These are phyloP conservation scores for Dolichallabes microphthalmus DNA, from an alignment of 2,113 vertebrate species.

Conservation along the genomic window DNA sequence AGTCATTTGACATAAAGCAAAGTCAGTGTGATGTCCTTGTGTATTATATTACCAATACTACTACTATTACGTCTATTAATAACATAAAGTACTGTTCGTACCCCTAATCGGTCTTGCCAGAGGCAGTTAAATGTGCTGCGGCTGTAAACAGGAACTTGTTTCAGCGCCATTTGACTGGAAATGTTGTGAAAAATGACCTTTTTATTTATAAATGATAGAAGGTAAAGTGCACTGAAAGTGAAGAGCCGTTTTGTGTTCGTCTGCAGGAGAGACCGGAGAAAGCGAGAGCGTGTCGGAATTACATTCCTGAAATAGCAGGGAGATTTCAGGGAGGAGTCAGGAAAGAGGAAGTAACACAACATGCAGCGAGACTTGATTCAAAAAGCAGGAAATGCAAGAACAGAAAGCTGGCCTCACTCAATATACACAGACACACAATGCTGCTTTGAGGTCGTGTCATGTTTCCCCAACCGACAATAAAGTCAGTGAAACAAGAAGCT, in stretches of 20 bases:
- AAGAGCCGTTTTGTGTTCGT: constrained; percentile 13
- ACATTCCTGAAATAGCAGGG: constrained; percentile 71
- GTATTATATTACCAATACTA: not conserved
- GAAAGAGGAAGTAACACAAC: constrained; percentile 57
- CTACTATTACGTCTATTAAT: too few relatives aligned
- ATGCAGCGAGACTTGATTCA: not conserved
- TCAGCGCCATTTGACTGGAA: not conserved
- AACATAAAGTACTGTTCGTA: not conserved
- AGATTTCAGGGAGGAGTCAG: constrained; percentile 45
- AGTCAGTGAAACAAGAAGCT: constrained; percentile 1
- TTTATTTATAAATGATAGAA: not conserved
- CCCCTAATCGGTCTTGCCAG: not conserved
- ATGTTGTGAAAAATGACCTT: not conserved
- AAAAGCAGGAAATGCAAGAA: constrained; percentile 2
- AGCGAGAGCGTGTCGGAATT: constrained; percentile 36
- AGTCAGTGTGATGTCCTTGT: not conserved
- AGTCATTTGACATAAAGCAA: not conserved
- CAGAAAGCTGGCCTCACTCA: not conserved
- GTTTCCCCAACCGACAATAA: not conserved
- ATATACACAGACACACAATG: constrained; percentile 17
- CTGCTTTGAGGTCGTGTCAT: not conserved
- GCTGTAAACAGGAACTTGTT: constrained; percentile 2
- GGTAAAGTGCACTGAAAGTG: constrained; percentile 4
- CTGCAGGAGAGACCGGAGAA: constrained; percentile 1
- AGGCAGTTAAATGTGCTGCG: not conserved